Conservation (phyloP, 2,888 invertebrate species). For the Scaptodrosophila latifasciaeformis region DNA sequence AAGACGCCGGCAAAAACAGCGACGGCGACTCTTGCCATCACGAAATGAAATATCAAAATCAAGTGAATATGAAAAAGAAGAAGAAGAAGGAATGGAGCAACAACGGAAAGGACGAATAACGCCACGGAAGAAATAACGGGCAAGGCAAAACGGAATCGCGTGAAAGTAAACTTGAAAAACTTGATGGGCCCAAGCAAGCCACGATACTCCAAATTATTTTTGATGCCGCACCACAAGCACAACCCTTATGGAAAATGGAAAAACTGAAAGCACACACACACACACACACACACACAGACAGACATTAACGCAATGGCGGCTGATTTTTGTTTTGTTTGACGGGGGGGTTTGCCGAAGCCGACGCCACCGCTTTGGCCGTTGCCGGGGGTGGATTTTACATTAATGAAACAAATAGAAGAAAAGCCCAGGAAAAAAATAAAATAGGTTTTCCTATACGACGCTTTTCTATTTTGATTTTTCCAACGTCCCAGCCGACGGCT, state of each 20-base stretch:
- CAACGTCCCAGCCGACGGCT: slow-evolving; percentile 10
- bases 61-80: not conserved
- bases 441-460: slow-evolving; percentile 12
- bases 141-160: not conserved
- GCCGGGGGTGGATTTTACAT: slow-evolving; percentile 61
- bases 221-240: not conserved
- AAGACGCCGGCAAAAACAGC: not conserved
- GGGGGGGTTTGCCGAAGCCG: slow-evolving; percentile 23
- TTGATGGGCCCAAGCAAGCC: not conserved
- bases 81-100: slow-evolving; percentile 4
- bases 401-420: slow-evolving; percentile 49
- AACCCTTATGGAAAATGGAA: slow-evolving; percentile 31
- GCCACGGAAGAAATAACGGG: slow-evolving; percentile 2
- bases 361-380: slow-evolving; percentile 6
- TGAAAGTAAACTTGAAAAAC: slow-evolving; percentile 48
- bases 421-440: slow-evolving; percentile 1
- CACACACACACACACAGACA: slow-evolving; percentile 7
- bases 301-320: slow-evolving; percentile 5
- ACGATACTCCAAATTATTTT: no score
- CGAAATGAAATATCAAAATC: no score
- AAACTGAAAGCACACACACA: slow-evolving; percentile 20
- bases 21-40: not conserved
- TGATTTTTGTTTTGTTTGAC: slow-evolving; percentile 59
- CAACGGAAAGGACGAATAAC: not conserved
- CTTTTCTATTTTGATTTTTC: slow-evolving; percentile 39